Evolutionary conservation across 2,797 vertebrate genomes (phyloP), one percentile per base, ranked within the genome.

Genomic region (Macroramphosus scolopax): DNA sequence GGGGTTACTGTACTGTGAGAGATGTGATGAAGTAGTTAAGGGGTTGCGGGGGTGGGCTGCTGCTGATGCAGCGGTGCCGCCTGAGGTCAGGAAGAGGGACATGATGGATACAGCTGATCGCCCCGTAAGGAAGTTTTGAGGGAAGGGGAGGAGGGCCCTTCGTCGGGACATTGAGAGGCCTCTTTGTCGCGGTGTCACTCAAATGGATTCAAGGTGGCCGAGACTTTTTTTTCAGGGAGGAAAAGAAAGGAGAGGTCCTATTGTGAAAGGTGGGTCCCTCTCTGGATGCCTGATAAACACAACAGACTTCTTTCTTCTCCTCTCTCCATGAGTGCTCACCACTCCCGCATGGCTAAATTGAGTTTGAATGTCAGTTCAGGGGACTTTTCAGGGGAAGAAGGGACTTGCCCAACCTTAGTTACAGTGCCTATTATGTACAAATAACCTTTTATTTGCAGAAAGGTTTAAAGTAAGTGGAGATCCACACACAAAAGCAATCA

Each of bases 41-140:
- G 38, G 55, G 25, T 15, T 12, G 8, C 1, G 59, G 70, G 75
- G 77, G 51, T 20, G 16, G 80, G 70, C 37, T 28, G 51, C 38
- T 89, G 91, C 89, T 90, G 92, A 93, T 87, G 89, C 68, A 78
- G 81, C 79, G 83, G 50, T 87, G 80, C 84, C 73, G 87, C 89
- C 91, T 88, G 87, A 88, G 90, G 92, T 92, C 92, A 93, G 92
- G 92, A 95, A 94, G 89, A 90, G 79, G 75, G 88, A 86, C 72
- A 89, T 93, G 95, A 95, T 93, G 91, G 93, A 96, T 92, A 90
- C 92, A 91, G 89, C 89, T 92, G 91, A 87, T 91, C 88, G 85
- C 90, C 89, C 77, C 48, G 66, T 79, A 80, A 96, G 94, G 94
- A 97, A 95, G 92, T 92, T 82, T 72, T 18, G 83, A 66, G 77